Percentiles rank a stretch among this genome's conserved stretches.
Evolutionary conservation across 2,888 invertebrate genomes (phyloP).

Genomic region (Spisula subtruncata): DNA sequence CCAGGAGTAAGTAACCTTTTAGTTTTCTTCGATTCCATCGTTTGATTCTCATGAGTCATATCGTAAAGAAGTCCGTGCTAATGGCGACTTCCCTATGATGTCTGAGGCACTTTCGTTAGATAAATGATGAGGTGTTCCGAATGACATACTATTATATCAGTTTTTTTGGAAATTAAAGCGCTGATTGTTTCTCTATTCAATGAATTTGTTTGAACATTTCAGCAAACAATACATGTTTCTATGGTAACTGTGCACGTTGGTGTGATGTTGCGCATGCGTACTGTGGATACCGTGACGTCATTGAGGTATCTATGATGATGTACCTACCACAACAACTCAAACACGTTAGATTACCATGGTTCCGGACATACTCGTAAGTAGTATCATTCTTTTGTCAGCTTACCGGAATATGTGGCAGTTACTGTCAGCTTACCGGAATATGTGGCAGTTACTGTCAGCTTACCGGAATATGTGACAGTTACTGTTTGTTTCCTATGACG

Average conservation of each 20-base stretch:
- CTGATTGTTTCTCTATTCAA: not conserved
- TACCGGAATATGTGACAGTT: too few species aligned
- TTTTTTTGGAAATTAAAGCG: not conserved
- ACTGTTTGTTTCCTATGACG: too few species aligned
- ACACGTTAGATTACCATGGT: not conserved
- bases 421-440: too few species aligned
- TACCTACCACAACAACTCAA: not conserved
- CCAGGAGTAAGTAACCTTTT: too few species aligned
- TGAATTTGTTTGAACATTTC: not conserved
- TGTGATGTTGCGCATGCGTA: not conserved
- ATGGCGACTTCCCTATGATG: too few species aligned
- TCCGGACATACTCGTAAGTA: not conserved
- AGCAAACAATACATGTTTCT: constrained; percentile 15
- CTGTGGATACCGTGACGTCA: not conserved
- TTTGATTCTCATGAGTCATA: too few species aligned
- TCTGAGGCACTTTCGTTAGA: too few species aligned
- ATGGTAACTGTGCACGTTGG: not conserved
- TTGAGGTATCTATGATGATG: not conserved
- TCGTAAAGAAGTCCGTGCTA: too few species aligned
- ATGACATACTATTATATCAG: not conserved
- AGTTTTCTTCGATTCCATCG: too few species aligned
- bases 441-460: not conserved
- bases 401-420: too few species aligned
- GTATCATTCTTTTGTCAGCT: not conserved
- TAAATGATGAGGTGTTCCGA: not conserved